phyloP scores from a whole-genome alignment of 2,113 vertebrate species.

The Dipodomys stephensi region DNA sequence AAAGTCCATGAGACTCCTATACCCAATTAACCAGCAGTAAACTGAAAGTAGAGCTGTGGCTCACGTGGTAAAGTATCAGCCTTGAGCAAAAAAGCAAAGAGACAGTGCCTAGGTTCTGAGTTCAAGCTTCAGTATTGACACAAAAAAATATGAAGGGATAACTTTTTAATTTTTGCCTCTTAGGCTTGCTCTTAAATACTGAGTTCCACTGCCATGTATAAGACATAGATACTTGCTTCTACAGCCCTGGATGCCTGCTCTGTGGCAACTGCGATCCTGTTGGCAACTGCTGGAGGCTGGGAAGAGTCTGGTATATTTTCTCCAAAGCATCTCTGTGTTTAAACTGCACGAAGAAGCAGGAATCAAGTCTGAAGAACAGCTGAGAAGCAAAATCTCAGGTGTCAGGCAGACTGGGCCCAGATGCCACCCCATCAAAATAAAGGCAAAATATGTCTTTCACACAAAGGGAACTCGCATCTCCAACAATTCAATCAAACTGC shows the following conservation, averaged over 20 bases:
- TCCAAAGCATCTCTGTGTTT: not conserved
- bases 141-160: no score
- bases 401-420: not conserved
- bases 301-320: not conserved
- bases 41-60: no score
- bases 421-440: not conserved
- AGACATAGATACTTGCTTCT: not conserved
- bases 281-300: not conserved
- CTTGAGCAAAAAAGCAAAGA: no score
- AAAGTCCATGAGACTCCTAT: no score
- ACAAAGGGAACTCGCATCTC: not conserved
- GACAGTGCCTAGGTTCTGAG: no score
- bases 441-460: not conserved
- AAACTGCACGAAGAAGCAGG: not conserved
- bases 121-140: no score
- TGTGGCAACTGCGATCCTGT: not conserved
- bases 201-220: not conserved
- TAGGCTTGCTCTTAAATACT: not conserved
- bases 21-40: no score
- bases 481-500: not conserved
- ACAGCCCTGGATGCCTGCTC: not conserved
- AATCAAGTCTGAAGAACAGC: not conserved
- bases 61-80: no score
- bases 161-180: no score
- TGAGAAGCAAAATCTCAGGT: not conserved